Conservation (phyloP, 2,797 vertebrate genomes). For the Spheniscus humboldti region DNA sequence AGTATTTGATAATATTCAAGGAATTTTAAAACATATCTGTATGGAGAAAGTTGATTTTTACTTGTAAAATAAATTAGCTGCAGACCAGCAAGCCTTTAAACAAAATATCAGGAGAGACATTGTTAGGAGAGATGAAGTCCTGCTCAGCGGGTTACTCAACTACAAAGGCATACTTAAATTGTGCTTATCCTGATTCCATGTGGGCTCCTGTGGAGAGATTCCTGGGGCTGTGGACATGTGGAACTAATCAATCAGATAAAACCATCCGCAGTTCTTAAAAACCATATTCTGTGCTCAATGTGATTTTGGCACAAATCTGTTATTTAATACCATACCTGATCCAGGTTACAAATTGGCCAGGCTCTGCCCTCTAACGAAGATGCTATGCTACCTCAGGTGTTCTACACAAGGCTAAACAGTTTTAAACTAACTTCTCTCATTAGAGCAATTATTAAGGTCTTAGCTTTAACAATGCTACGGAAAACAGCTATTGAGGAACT, state of each 20-base stretch:
- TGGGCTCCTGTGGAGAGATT: slow-evolving; percentile 36
- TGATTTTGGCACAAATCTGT: background rate
- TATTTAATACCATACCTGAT: background rate
- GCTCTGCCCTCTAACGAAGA: background rate
- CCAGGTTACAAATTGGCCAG: background rate
- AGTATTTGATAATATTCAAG: slow-evolving; percentile 18
- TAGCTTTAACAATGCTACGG: background rate
- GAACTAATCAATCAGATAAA: slow-evolving; percentile 57
- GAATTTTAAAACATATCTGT: slow-evolving; percentile 33
- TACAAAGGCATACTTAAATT: slow-evolving; percentile 52
- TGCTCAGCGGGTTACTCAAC: slow-evolving; percentile 34
- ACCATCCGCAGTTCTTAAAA: background rate
- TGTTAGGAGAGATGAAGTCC: slow-evolving; percentile 34
- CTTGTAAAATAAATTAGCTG: slow-evolving; percentile 45
- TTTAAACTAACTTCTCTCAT: slow-evolving; percentile 24
- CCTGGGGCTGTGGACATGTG: slow-evolving; percentile 35
- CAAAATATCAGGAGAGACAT: slow-evolving; percentile 11
- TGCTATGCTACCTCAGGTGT: background rate
- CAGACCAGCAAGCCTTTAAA: slow-evolving; percentile 3
- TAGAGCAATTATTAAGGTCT: background rate
- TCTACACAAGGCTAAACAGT: background rate
- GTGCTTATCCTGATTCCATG: slow-evolving; percentile 20
- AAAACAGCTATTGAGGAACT: slow-evolving; percentile 18
- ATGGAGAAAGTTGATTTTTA: slow-evolving; percentile 8
- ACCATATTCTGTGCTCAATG: background rate